These are phyloP conservation scores for Bettongia penicillata DNA, from an alignment of 2,113 vertebrate genomes.

Conservation along the genomic window DNA sequence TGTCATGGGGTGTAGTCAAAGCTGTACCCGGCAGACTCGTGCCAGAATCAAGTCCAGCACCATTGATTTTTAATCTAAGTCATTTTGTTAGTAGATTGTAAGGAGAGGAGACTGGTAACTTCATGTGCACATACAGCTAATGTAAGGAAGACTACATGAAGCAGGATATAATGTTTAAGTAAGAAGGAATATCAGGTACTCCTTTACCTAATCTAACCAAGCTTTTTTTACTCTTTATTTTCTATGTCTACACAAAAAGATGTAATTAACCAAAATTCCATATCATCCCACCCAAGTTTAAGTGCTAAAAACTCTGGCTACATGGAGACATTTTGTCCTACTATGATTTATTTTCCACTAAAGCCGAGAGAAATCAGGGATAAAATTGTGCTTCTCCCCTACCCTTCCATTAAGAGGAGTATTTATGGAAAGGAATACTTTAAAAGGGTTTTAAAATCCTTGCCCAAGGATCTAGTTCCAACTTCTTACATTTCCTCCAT, in stretches of 20 bases:
- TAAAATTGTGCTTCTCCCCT: background rate
- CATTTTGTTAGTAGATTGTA: background rate
- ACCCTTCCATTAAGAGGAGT: background rate
- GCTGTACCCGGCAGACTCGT: background rate
- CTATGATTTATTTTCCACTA: background rate
- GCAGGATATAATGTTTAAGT: too few relatives aligned
- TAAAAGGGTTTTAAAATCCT: constrained; percentile 18
- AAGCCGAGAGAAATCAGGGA: background rate
- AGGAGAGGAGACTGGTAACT: background rate
- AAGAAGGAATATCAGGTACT: background rate
- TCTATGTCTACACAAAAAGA: background rate
- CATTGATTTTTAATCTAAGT: background rate
- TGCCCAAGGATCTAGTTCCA: background rate
- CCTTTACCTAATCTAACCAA: background rate
- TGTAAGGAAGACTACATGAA: background rate
- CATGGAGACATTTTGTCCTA: background rate
- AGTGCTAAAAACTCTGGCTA: background rate
- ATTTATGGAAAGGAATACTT: background rate
- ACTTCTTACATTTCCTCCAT: background rate
- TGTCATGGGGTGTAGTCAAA: background rate
- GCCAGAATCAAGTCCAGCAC: background rate
- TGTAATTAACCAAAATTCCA: background rate
- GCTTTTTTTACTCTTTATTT: background rate
- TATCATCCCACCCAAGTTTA: background rate
- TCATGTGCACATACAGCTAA: background rate